Base-by-base conservation (phyloP, 2,797 vertebrate species). In the Enteromius viviparus region DNA sequence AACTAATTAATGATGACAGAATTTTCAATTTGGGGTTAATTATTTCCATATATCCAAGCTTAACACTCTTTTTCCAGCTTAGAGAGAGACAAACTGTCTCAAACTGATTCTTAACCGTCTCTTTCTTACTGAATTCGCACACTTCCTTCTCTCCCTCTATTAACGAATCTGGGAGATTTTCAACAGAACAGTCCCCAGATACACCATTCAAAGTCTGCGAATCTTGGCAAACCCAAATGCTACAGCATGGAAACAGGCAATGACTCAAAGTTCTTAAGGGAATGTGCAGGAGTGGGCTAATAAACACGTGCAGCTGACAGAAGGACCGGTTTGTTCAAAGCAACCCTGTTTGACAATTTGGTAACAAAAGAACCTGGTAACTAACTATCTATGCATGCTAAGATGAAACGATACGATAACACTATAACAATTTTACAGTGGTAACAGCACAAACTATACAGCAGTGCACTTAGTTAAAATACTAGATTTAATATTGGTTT, bases 231-330 rank as follows among this genome's bases (percentile, higher is more conserved):
- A 40, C 32, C 32, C 34, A 70, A 60, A 80, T 15, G n/a, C 37
- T n/a, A 45, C 23, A 0, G 3, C 23, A 80, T 12, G 26, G 6
- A 71, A 80, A 71, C 19, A 10, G 11, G 17, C 37, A 47, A 71
- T 71, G 53, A 69, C 21, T 79, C 53, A 2, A 19, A 68, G 70
- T 70, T 29, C 62, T 53, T 70, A 66, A 58, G 65, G n/a, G 15
- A 55, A 70, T 70, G 51, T 45, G 6, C 53, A 78, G 6, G 37
- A 7, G 9, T 0, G 4, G 37, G 40, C 53, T n/a, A 26, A 58
- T 11, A 45, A 80, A 70, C n/a, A 58, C 2, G 8, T 69, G 49
- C 34, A 11, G 42, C 29, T 37, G 34, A 80, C n/a, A n/a, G 66
- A 32, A 3, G 2, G 34, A 71, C 19, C 23, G 11, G 66, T 60